phyloP scores from a whole-genome alignment of 2,888 invertebrate species.

The Nomada hirtipes region DNA sequence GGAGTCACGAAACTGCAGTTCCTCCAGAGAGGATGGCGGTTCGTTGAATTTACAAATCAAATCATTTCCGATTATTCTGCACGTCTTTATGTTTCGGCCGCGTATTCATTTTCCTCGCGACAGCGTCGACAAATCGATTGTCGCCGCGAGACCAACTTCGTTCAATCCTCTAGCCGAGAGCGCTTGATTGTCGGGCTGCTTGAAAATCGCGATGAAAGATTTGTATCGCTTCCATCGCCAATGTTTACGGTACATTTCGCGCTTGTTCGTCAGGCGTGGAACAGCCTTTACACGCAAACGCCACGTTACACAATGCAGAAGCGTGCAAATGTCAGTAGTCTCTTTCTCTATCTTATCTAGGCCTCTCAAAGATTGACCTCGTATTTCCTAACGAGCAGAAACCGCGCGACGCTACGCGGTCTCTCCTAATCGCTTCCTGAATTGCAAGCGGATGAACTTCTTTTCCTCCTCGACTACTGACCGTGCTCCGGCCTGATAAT shows the following conservation, averaged over 20 bases:
- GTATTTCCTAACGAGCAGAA: slow-evolving; percentile 17
- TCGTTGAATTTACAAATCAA: no score
- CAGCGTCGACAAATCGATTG: no score
- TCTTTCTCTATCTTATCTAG: slow-evolving; percentile 25
- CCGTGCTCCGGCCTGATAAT: slow-evolving; percentile 3
- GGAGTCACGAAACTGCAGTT: no score
- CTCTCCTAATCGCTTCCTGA: slow-evolving; percentile 37
- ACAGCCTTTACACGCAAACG: neutral
- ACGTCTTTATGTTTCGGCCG: no score
- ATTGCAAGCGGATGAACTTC: slow-evolving; percentile 13
- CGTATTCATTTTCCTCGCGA: no score
- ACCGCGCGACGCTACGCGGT: neutral
- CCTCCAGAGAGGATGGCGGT: no score
- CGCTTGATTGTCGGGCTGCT: no score
- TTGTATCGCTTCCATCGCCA: neutral
- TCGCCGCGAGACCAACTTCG: no score
- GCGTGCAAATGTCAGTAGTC: neutral
- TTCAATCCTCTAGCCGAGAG: no score
- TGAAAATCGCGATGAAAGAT: no score
- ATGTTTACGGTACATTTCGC: neutral
- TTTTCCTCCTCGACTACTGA: neutral
- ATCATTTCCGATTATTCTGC: no score
- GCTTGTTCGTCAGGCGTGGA: neutral
- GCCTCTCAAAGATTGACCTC: slow-evolving; percentile 1
- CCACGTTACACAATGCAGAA: slow-evolving; percentile 19